A percentile compares a stretch with the other conserved stretches of the same genome.
phyloP scores from a whole-genome alignment of 2,113 vertebrate genomes.

The Crotophaga sulcirostris region DNA sequence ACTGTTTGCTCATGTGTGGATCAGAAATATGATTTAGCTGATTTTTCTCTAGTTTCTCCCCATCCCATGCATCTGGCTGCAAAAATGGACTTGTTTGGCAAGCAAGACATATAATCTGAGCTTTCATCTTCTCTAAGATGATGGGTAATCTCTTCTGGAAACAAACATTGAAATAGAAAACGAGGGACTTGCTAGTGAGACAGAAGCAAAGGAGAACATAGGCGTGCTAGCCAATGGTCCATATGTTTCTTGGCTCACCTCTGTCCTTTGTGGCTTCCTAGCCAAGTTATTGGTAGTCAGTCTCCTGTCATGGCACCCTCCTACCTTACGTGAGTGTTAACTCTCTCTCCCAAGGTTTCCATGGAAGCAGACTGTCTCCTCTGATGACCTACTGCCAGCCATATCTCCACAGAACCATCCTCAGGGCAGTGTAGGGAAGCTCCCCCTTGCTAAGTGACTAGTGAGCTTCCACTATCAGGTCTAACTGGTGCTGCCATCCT shows the following conservation, averaged over 20 bases:
- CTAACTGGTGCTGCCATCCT: background rate
- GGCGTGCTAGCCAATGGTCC: background rate
- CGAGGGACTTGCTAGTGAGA: background rate
- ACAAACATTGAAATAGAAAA: background rate
- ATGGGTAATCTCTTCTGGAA: background rate
- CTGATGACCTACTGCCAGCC: background rate
- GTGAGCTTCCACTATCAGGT: background rate
- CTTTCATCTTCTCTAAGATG: background rate
- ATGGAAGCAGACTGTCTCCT: background rate
- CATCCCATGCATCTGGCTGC: background rate
- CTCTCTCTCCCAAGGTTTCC: background rate
- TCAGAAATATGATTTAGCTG: background rate
- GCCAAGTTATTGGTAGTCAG: background rate
- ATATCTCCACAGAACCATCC: background rate
- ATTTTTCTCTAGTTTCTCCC: background rate
- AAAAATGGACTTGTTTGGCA: background rate
- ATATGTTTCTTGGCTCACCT: background rate
- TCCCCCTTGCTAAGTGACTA: background rate
- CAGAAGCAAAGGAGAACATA: background rate
- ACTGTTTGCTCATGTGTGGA: background rate
- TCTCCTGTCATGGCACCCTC: background rate
- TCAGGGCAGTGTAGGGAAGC: background rate
- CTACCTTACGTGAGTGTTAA: background rate
- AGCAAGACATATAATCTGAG: background rate
- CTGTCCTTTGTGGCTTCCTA: background rate